Evolutionary conservation across 2,113 vertebrate species (phyloP), one percentile per base, ranked within the genome.

Genomic region (Cricetomys ansorgei): DNA sequence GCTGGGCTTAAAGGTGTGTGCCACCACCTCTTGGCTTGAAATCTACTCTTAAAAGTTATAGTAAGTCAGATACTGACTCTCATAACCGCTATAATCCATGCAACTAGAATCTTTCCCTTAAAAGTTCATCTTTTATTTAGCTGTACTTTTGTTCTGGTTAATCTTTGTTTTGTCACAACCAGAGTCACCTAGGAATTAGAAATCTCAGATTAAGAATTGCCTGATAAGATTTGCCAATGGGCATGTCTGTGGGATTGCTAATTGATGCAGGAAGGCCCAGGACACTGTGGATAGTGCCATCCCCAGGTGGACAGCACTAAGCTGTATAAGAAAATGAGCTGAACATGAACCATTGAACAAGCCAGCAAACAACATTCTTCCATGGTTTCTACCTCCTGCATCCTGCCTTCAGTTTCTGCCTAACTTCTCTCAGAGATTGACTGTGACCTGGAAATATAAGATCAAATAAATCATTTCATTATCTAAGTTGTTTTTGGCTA

Each of bases 51-150:
- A 55, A 73, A 85, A 16, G 45, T 94, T 86, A 86, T 57, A 3
- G 83, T 95, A 34, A 93, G 65, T 89, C 40, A 93, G n/a, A 83
- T 77, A 65, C 23, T 89, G 59, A 55, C 92, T 65, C 85, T 77
- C 64, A 77, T 48, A 5, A 45, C 29, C 80, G 34, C 43, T 43
- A 45, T 87, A 92, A 70, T 86, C n/a, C 75, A 81, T 84, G 23
- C 53, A 96, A 89, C n/a, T 77, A 91, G 76, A 89, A 85, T 89
- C 37, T 73, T 92, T 91, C 23, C 88, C 59, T 76, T 88, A 65
- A 90, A 92, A 83, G 45, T 79, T 75, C 65, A 81, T 2, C 89
- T 55, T 88, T 92, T 85, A 6, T 31, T 25, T 96, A 13, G 69
- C n/a, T 70, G n/a, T 73, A 62, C 21, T 91, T 79, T 43, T 16